Base-by-base conservation (phyloP, 2,797 vertebrate genomes). In the Melanogrammus aeglefinus region DNA sequence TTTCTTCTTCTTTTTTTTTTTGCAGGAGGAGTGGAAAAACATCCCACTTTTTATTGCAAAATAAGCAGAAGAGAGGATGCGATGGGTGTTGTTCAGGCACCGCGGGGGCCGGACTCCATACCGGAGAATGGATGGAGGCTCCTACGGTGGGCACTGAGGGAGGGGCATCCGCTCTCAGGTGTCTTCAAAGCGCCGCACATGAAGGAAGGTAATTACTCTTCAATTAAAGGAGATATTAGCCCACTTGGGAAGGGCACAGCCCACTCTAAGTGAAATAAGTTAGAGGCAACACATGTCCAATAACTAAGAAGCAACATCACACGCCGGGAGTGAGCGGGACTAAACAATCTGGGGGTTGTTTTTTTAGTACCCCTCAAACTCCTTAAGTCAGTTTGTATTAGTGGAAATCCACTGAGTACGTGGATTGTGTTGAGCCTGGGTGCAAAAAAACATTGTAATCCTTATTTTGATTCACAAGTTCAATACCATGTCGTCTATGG, bases 201-300 rank as follows among this genome's bases (percentile, higher is more conserved):
- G 78, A 89, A 90, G 82, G 84, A 86, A 86, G 87, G 88, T 90
- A 91, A 93, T 94, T 92, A 92, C 89, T 81, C 84, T 86, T 89
- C 88, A 92, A 92, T 95, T 93, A 92, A 90, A 90, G 87, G 87
- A 93, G 92, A 87, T 91, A 93, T 90, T 66, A 92, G 86, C 84
- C 91, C 92, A 89, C 87, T 80, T 41, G 86, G 90, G 90, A 90
- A 79, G 81, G 86, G 84, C 91, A 87, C 83, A 24, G 74, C 78
- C 80, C 74, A 6, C 76, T 57, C 51, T 21, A 6, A 57, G 51
- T 21, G 57, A 66, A 66, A 66, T 66, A 66, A 66, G 57, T 66
- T 66, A 16, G 70, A 35, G 29, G 27, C 27, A 33, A 72, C 70
- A 4, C 27, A 72, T 27, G 70, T 35, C 41, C 69, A 75, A 81